Evolutionary conservation across 2,888 invertebrate species (phyloP).

Genomic region (Rhagonycha fulva): DNA sequence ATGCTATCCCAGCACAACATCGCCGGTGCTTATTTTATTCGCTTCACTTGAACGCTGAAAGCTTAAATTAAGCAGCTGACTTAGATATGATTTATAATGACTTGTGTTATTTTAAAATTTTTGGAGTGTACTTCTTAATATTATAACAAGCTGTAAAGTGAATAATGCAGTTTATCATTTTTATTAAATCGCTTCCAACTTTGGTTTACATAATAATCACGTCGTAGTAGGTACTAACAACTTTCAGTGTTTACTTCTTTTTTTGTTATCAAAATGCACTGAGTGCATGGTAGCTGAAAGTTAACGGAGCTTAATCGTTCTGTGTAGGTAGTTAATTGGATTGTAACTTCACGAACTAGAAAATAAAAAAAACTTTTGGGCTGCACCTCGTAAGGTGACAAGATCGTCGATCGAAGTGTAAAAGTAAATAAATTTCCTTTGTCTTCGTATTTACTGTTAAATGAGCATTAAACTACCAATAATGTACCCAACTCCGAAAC

Average conservation of each 20-base stretch:
- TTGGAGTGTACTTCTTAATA: background rate
- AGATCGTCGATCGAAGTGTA: background rate
- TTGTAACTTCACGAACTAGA: background rate
- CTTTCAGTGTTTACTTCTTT: background rate
- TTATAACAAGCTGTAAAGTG: background rate
- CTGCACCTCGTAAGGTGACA: background rate
- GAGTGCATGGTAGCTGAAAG: background rate
- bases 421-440: slow-evolving; percentile 5
- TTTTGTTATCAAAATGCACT: background rate
- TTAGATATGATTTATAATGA: slow-evolving; percentile 48
- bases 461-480: slow-evolving; percentile 24
- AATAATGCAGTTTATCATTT: background rate
- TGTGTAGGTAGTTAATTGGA: background rate
- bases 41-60: slow-evolving; percentile 47
- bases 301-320: background rate
- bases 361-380: background rate
- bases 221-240: background rate
- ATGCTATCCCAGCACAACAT: slow-evolving; percentile 46
- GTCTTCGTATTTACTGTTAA: slow-evolving; percentile 20
- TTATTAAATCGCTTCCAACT: background rate
- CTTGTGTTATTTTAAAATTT: slow-evolving; percentile 44
- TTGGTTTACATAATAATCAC: background rate
- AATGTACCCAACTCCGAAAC: slow-evolving; percentile 16
- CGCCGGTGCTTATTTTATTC: slow-evolving; percentile 36
- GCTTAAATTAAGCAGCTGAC: slow-evolving; percentile 48